Evolutionary conservation across 2,888 invertebrate species (phyloP).

Genomic region (Geophilus truncorum): DNA sequence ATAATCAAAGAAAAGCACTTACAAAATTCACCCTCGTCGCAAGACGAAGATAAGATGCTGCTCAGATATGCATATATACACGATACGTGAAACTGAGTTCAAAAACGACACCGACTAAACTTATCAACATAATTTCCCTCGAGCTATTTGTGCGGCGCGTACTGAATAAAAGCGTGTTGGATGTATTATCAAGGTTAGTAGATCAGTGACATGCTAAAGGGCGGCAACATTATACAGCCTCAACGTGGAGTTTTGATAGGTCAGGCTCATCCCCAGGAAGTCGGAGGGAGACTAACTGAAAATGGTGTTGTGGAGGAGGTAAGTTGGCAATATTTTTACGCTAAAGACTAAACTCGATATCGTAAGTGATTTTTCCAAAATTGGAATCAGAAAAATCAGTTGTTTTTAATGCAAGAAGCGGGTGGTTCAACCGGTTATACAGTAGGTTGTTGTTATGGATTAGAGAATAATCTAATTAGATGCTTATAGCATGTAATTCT

Average conservation of each 20-base stretch:
- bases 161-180: not conserved
- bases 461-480: no score
- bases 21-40: not conserved
- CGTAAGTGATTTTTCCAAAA: no score
- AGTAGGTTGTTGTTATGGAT: no score
- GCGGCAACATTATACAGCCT: not conserved
- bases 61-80: not conserved
- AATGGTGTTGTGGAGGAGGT: not conserved
- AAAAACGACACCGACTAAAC: not conserved
- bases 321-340: not conserved
- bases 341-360: no score
- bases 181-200: not conserved
- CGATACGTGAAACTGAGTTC: not conserved
- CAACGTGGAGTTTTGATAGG: not conserved
- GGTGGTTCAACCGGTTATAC: no score
- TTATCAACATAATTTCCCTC: not conserved
- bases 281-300: not conserved
- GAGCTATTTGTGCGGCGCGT: not conserved
- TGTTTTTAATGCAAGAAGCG: no score
- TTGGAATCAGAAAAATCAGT: no score
- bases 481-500: no score
- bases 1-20: not conserved
- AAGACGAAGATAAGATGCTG: not conserved
- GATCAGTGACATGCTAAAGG: not conserved
- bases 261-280: not conserved